phyloP scores from a whole-genome alignment of 2,797 vertebrate species.

The Setipinna tenuifilis region DNA sequence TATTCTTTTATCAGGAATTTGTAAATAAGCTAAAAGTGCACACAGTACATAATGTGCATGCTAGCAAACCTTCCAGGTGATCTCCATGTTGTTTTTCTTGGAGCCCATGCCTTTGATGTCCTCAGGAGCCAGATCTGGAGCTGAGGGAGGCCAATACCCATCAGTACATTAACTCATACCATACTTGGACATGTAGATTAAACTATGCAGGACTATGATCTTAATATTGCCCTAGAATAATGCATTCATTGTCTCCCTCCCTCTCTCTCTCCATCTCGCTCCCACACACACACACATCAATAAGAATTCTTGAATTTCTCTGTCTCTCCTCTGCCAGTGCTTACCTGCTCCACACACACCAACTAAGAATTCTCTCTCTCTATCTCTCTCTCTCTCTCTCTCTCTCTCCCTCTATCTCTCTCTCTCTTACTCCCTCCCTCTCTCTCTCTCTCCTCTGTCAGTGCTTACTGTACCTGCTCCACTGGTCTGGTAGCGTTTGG shows the following conservation, averaged over 20 bases:
- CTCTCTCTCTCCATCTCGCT: too few relatives aligned
- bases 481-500: conserved; percentile 87
- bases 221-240: not conserved
- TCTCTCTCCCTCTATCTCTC: not conserved
- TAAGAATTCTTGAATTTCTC: too few relatives aligned
- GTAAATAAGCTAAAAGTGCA: too few relatives aligned
- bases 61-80: conserved; percentile 89
- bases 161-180: not conserved
- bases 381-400: too few relatives aligned
- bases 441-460: not conserved
- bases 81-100: conserved; percentile 94
- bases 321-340: too few relatives aligned
- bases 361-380: too few relatives aligned
- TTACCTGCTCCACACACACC: too few relatives aligned
- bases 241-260: not conserved
- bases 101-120: conserved; percentile 88
- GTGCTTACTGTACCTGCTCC: conserved; percentile 82
- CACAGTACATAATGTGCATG: not conserved
- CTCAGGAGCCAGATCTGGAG: conserved; percentile 85
- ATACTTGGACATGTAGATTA: not conserved
- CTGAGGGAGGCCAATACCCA: conserved; percentile 63
- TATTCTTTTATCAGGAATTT: too few relatives aligned
- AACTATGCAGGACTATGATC: not conserved
- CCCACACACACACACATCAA: too few relatives aligned
- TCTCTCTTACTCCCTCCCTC: not conserved